Evolutionary conservation across 2,888 invertebrate species (phyloP), one percentile per base, ranked within the genome.

Genomic region (Mythimna lalbum): DNA sequence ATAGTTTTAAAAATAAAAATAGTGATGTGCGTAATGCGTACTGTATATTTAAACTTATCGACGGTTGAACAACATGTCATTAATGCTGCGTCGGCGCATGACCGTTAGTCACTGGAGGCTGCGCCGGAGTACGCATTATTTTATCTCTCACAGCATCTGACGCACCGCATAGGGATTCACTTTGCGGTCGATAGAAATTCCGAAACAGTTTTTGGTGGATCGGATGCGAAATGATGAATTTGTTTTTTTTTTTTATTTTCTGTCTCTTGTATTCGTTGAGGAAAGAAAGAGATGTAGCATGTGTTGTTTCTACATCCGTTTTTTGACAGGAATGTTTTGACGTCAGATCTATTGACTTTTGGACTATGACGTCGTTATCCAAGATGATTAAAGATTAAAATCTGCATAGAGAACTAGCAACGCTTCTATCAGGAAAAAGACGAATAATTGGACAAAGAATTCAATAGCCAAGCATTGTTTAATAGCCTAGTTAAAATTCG

Each of bases 91-190:
- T 85, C 81, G 84, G 81, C 87, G 80, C 85, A 81, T 74, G 73
- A 69, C 69, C 74, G 72, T 73, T 69, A 83, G 78, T 76, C 69
- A 92, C 90, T 90, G 92, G 87, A 90, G 86, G 87, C 88, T 88
- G 89, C 86, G 79, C 78, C 70, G 83, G 87, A 88, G 83, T 86
- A 86, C 87, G 86, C 87, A 88, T 88, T 87, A 86, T 90, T 90
- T 90, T 91, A 92, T 91, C 90, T 89, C 90, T 88, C 77, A 57
- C 64, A 77, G 56, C 49, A 39, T 65, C 83, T 85, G 83, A 80
- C 85, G 82, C 85, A 85, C 53, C 68, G 69, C 23, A 63, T 81
- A 85, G 84, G 73, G 85, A 84, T 83, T 85, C 76, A 66, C 69
- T 66, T 68, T 76, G 81, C 39, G 80, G 75, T 85, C 82, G 82